These are phyloP conservation scores for Thunnus maccoyii DNA, from an alignment of 2,113 vertebrate genomes.

Conservation along the genomic window DNA sequence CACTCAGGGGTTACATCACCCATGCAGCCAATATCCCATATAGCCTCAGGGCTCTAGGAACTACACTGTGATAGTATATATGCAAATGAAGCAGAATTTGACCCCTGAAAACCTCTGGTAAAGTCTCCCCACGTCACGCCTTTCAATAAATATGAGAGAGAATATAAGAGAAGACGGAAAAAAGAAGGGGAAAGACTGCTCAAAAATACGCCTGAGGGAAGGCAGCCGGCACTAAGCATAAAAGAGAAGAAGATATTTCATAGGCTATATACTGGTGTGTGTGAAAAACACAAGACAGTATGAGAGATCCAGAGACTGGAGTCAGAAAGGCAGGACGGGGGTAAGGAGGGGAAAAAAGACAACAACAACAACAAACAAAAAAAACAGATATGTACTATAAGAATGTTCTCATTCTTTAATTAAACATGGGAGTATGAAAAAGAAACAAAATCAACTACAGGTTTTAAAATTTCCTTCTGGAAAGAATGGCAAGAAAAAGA, in stretches of 20 bases:
- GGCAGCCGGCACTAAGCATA: constrained; percentile 36
- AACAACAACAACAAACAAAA: background rate
- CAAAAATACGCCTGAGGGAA: constrained; percentile 55
- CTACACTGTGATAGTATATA: constrained; percentile 62
- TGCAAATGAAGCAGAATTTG: constrained; percentile 70
- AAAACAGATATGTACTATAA: too few relatives aligned
- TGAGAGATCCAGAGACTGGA: constrained; percentile 24
- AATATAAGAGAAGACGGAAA: constrained; percentile 30
- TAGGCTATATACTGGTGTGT: constrained; percentile 16
- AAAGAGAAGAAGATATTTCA: constrained; percentile 49
- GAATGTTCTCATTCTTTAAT: too few relatives aligned
- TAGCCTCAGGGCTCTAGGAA: constrained; percentile 36
- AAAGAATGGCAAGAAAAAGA: too few relatives aligned
- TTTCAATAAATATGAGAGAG: constrained; percentile 54
- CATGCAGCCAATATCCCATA: constrained; percentile 56
- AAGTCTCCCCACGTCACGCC: constrained; percentile 38
- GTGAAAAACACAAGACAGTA: constrained; percentile 47
- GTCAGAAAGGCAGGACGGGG: constrained; percentile 8
- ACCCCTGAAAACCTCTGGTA: constrained; percentile 48
- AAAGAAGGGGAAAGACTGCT: background rate
- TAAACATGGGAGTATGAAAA: too few relatives aligned
- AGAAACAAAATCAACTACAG: too few relatives aligned
- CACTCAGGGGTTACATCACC: constrained; percentile 27
- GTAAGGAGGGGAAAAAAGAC: background rate
- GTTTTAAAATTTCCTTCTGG: too few relatives aligned